Percentiles rank a stretch among this genome's conserved stretches.
Evolutionary conservation across 2,113 vertebrate species (phyloP).

Genomic region (Geothlypis trichas): DNA sequence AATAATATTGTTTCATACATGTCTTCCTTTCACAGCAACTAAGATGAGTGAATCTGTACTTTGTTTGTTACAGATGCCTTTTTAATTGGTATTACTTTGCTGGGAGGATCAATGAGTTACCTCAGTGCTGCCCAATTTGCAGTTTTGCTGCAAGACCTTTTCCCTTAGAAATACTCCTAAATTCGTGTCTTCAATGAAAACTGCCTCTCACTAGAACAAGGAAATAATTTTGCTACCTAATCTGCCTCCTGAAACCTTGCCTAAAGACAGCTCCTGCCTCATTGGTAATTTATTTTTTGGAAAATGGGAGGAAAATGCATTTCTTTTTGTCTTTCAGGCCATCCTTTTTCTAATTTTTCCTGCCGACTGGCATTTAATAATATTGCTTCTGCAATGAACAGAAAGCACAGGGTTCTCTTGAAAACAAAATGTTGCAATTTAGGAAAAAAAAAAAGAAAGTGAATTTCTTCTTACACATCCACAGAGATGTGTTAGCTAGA

Average conservation of each 20-base stretch:
- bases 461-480: not conserved
- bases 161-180: conserved; percentile 37
- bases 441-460: not conserved
- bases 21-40: not conserved
- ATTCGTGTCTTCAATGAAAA: conserved; percentile 51
- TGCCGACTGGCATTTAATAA: conserved; percentile 36
- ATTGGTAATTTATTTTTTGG: conserved; percentile 36
- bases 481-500: not conserved
- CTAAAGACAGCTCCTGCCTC: conserved; percentile 26
- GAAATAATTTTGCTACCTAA: conserved; percentile 44
- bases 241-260: conserved; percentile 44
- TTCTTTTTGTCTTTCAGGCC: conserved; percentile 1
- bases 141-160: conserved; percentile 41
- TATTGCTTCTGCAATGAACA: conserved; percentile 25
- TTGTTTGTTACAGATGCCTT: not conserved
- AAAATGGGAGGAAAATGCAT: conserved; percentile 7
- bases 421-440: conserved; percentile 27
- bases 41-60: not conserved
- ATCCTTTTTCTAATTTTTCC: conserved; percentile 36
- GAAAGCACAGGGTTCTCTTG: not conserved
- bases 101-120: conserved; percentile 19
- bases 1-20: not conserved
- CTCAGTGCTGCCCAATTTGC: not conserved
- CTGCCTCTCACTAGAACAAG: conserved; percentile 31
- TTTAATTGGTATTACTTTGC: conserved; percentile 49